Base-by-base conservation (phyloP, 2,888 invertebrate species). In the Dynastes grantii region DNA sequence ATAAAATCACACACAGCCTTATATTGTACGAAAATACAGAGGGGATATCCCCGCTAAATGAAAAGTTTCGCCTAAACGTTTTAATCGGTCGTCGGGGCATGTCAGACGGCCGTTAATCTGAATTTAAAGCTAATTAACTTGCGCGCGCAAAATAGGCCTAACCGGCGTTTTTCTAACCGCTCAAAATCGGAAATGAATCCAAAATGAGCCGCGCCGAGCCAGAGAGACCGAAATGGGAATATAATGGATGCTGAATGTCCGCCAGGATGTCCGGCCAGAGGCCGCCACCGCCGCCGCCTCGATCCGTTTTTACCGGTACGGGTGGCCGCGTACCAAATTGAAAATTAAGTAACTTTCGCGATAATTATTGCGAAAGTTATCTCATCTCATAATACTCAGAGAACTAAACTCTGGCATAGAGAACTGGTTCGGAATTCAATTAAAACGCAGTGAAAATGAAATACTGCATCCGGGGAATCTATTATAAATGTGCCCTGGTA, bases 71-170 rank as follows among this genome's bases (percentile, higher is more conserved):
- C 73, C 32, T 67, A 77, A 78, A 80, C 73, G 80, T 80, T 79
- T 79, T 80, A 82, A 82, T 81, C 80, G 16, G 55, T 27, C 16
- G 16, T 16, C 65, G 45, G 37, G 37, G 37, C 55, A 40, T 37
- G 67, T 64, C 76, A 68, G 77, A 53, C 78, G 78, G 79, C 80
- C 82, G 80, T 83, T 83, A 81, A 83, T 83, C 82, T 83, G 82
- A 83, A 83, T 83, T 83, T 83, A 83, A 83, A 83, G 81, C 82
- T 83, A 83, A 83, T 83, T 83, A 83, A 83, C 82, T 81, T 77
- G 81, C 73, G 81, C n/a, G 16, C 65, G 40, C 82, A 80, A 80
- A 81, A 82, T 81, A 82, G 29, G 80, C 80, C 81, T 81, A 4
- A 16, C 65, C 16, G 78, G 73, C 82, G 83, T 82, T 83, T 83